A percentile compares a stretch with the other conserved stretches of the same genome.
These are phyloP conservation scores for Sparidentex hasta DNA, from an alignment of 2,797 vertebrate species.

Conservation along the genomic window DNA sequence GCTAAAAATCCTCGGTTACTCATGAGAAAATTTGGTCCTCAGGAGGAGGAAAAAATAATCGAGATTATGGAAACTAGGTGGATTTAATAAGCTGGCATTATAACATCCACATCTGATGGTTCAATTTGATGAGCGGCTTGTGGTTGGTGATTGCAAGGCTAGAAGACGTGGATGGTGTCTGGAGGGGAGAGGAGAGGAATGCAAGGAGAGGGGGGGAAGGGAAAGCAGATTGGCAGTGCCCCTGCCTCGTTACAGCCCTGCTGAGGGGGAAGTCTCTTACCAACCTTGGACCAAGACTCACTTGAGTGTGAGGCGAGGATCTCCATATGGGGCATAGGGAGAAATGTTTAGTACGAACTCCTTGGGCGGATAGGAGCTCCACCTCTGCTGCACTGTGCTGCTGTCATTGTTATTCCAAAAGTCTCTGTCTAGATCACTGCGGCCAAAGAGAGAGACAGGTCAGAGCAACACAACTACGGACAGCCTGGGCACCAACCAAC, in stretches of 20 bases:
- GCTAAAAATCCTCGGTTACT: slow-evolving; percentile 29
- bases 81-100: slow-evolving; percentile 50
- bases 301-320: slow-evolving; percentile 99
- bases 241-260: slow-evolving; percentile 85
- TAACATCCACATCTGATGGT: slow-evolving; percentile 30
- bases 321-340: slow-evolving; percentile 99
- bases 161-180: slow-evolving; percentile 6
- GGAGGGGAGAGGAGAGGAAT: slow-evolving; percentile 13
- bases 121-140: slow-evolving; percentile 44
- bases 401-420: slow-evolving; percentile 99
- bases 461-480: slow-evolving; percentile 92
- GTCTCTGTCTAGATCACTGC: slow-evolving; percentile 99
- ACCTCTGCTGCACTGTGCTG: slow-evolving; percentile 99
- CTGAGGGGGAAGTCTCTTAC: slow-evolving; percentile 86
- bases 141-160: slow-evolving; percentile 32
- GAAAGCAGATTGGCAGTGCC: slow-evolving; percentile 51
- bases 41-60: slow-evolving; percentile 44
- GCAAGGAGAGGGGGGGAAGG: background rate
- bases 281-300: slow-evolving; percentile 95
- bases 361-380: slow-evolving; percentile 99
- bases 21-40: slow-evolving; percentile 33
- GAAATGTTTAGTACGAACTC: slow-evolving; percentile 99
- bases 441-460: slow-evolving; percentile 94
- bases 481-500: slow-evolving; percentile 78
- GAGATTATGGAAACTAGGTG: slow-evolving; percentile 46